A percentile compares a stretch with the other conserved stretches of the same genome.
phyloP scores from a whole-genome alignment of 2,797 vertebrate species.

The Lutjanus campechanus region DNA sequence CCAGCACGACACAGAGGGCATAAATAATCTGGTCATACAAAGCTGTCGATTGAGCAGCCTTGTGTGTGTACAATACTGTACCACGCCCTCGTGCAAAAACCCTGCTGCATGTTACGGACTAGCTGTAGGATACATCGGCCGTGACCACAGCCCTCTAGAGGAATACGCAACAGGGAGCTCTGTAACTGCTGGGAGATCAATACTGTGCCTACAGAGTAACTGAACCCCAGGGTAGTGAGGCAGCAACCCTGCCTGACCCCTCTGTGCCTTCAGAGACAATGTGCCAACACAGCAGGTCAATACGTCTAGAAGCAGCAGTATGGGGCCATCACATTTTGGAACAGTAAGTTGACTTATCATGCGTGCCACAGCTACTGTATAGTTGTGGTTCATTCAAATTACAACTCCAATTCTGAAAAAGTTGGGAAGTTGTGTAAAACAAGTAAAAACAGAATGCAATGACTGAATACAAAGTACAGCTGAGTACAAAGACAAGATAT shows the following conservation, averaged over 20 bases:
- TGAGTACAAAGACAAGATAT: too few species aligned
- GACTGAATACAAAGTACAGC: too few species aligned
- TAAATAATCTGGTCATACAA: conserved; percentile 65
- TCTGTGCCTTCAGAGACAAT: conserved; percentile 55
- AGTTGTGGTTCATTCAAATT: neutral
- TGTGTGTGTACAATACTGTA: conserved; percentile 38
- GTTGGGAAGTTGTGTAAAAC: too few species aligned
- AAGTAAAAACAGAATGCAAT: too few species aligned
- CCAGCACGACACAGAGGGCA: conserved; percentile 53
- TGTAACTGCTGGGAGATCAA: conserved; percentile 79
- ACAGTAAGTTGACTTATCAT: conserved; percentile 72
- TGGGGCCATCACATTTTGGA: conserved; percentile 77
- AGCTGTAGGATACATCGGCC: conserved; percentile 62
- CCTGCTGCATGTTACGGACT: conserved; percentile 63
- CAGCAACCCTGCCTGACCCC: conserved; percentile 38
- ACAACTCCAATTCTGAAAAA: too few species aligned
- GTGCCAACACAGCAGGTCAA: conserved; percentile 74
- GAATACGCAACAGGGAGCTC: conserved; percentile 68
- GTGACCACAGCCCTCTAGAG: conserved; percentile 65
- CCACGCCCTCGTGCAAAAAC: conserved; percentile 63
- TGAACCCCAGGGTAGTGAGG: conserved; percentile 58
- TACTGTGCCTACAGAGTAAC: conserved; percentile 73
- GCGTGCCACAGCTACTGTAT: conserved; percentile 46
- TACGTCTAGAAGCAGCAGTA: conserved; percentile 77
- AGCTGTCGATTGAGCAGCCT: conserved; percentile 53